Evolutionary conservation across 2,797 vertebrate genomes (phyloP), one percentile per base, ranked within the genome.

Genomic region (Rhinella marina): DNA sequence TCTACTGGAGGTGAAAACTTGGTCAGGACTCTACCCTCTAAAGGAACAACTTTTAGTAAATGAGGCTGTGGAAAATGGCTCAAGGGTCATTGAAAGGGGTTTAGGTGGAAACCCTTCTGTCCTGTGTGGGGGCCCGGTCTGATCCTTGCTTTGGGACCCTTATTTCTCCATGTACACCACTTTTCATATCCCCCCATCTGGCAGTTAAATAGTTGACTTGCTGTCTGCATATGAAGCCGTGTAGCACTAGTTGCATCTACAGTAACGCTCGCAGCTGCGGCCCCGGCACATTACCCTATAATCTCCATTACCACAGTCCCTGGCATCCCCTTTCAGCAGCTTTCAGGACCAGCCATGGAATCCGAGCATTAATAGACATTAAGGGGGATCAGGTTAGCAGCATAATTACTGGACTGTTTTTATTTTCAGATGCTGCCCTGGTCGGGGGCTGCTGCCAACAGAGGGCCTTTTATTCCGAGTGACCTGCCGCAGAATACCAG

Each of bases 281-380:
- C 32, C 23, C 68, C 29, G 77, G 57, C 48, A 73, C 73, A 86
- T 88, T 57, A 68, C 77, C 54, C 57, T 76, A n/a, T 68, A 86
- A 82, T 88, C 77, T 76, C 66, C 27, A 86, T 86, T 81, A 85
- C 82, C 87, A 86, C 84, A 48, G 83, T 82, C 77, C 57, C 59
- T 17, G 68, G 87, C 68, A 77, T 86, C 78, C 76, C 62, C 84
- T 88, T 88, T 81, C 87, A 88, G 29, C 75, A 72, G 75, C 62
- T 81, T 72, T 73, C 82, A 81, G 77, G 25, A 66, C 52, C 59
- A 17, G 78, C 68, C 87, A 23, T 86, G 83, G 76, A 82, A 75
- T 79, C 57, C 14, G 87, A 85, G 87, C 78, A 88, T 88, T 88
- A 88, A 88, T 88, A 48, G 84, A 88, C 87, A 88, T 88, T 88